These are phyloP conservation scores for Euzophera pinguis DNA, from an alignment of 2,888 invertebrate species.

Conservation along the genomic window DNA sequence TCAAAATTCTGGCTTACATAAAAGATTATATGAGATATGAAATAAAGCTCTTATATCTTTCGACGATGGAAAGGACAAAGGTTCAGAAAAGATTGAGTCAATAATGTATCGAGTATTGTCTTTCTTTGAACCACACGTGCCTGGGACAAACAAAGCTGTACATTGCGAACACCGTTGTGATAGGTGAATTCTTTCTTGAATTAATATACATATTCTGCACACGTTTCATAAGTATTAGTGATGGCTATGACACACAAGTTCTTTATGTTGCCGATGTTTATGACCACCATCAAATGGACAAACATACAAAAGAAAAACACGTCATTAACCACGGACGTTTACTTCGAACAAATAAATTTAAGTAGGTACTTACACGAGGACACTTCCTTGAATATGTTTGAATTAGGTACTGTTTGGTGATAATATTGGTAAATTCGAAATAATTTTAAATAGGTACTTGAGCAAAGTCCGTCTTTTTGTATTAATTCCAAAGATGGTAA, in stretches of 20 bases:
- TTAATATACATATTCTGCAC: slow-evolving; percentile 44
- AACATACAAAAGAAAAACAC: slow-evolving; percentile 22
- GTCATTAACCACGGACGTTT: slow-evolving; percentile 5
- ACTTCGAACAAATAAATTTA: slow-evolving; percentile 10
- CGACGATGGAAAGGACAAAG: too few relatives aligned
- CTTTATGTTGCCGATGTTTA: slow-evolving; percentile 24
- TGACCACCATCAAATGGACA: slow-evolving; percentile 31
- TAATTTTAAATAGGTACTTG: background rate
- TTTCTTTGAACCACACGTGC: slow-evolving; percentile 5
- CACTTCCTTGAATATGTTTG: slow-evolving; percentile 3
- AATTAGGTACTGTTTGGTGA: background rate
- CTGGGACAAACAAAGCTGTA: slow-evolving; percentile 1
- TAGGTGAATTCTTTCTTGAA: slow-evolving; percentile 26
- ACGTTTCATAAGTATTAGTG: slow-evolving; percentile 27
- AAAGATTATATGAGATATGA: too few relatives aligned
- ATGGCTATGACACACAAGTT: slow-evolving; percentile 28
- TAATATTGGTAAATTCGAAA: background rate
- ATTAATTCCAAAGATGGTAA: too few relatives aligned
- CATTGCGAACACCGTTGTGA: slow-evolving; percentile 9
- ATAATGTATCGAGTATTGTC: background rate
- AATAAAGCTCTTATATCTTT: too few relatives aligned
- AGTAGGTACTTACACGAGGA: background rate
- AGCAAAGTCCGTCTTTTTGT: background rate
- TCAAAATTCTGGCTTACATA: too few relatives aligned
- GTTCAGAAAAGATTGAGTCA: too few relatives aligned